Percentiles rank a stretch among this genome's conserved stretches.
Evolutionary conservation across 2,113 vertebrate species (phyloP).

Genomic region (Egretta garzetta): DNA sequence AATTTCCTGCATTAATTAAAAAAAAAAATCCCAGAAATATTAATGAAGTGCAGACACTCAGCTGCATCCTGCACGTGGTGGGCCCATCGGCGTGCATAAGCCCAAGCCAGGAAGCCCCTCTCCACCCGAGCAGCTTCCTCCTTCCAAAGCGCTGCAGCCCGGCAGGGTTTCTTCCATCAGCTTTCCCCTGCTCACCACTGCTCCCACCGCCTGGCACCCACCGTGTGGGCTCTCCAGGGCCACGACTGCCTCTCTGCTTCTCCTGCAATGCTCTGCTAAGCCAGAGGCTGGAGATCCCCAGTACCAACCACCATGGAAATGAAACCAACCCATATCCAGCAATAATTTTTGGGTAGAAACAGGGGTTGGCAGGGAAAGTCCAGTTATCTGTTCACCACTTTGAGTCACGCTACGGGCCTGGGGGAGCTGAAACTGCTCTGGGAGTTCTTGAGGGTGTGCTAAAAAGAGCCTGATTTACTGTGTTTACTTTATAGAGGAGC

Average conservation of each 20-base stretch:
- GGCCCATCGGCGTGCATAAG: rapidly evolving
- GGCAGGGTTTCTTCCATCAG: not conserved
- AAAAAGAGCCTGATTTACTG: not conserved
- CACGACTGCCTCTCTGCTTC: not conserved
- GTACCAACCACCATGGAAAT: not conserved
- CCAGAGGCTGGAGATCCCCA: not conserved
- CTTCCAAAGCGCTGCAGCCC: not conserved
- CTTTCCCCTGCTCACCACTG: rapidly evolving
- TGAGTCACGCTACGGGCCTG: not conserved
- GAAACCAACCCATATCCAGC: not conserved
- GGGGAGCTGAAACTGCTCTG: not conserved
- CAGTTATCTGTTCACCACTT: not conserved
- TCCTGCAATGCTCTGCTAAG: not conserved
- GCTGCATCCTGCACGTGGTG: not conserved
- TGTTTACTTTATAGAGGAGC: not conserved
- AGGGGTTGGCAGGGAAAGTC: not conserved
- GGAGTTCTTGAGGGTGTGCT: not conserved
- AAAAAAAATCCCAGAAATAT: not conserved
- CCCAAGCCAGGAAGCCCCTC: not conserved
- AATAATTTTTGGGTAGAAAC: not conserved
- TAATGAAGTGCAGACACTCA: not conserved
- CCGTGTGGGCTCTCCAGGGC: not conserved
- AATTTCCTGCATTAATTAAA: not conserved
- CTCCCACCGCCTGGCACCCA: not conserved
- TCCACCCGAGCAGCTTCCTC: not conserved